Percentiles rank a stretch among this genome's conserved stretches.
Evolutionary conservation across 2,797 vertebrate genomes (phyloP).

Genomic region (Nyctalus aviator): DNA sequence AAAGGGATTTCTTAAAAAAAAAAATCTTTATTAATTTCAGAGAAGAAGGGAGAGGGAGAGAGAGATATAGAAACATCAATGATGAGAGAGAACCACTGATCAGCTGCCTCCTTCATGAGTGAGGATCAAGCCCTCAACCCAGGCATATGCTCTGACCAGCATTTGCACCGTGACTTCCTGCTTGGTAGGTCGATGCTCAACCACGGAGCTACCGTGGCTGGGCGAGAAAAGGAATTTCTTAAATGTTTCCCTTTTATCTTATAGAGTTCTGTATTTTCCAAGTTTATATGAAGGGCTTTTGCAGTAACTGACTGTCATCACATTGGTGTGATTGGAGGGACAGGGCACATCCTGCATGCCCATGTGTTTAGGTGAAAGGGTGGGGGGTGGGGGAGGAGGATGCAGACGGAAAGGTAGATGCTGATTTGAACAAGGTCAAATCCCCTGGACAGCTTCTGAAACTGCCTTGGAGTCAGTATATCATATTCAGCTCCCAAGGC

Average conservation of each 20-base stretch:
- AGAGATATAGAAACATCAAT: background rate
- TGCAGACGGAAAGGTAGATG: background rate
- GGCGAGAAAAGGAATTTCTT: background rate
- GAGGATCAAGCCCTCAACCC: no score
- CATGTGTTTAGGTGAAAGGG: background rate
- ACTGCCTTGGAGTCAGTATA: background rate
- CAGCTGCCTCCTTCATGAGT: no score
- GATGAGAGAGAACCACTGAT: background rate
- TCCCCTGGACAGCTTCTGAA: background rate
- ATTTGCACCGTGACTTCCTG: no score
- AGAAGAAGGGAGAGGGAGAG: background rate
- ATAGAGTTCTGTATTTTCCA: background rate
- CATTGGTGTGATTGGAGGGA: background rate
- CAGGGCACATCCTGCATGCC: background rate
- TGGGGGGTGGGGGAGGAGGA: background rate
- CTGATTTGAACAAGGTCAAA: background rate
- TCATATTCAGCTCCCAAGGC: background rate
- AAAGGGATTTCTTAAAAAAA: background rate
- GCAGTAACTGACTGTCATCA: background rate
- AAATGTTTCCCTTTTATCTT: background rate
- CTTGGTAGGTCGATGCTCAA: no score
- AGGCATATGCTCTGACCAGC: no score
- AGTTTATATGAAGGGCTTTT: background rate
- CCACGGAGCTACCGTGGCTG: no score
- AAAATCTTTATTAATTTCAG: background rate